These are phyloP conservation scores for Drosophila prosaltans DNA, from an alignment of 1,140 invertebrate genomes.

Conservation along the genomic window DNA sequence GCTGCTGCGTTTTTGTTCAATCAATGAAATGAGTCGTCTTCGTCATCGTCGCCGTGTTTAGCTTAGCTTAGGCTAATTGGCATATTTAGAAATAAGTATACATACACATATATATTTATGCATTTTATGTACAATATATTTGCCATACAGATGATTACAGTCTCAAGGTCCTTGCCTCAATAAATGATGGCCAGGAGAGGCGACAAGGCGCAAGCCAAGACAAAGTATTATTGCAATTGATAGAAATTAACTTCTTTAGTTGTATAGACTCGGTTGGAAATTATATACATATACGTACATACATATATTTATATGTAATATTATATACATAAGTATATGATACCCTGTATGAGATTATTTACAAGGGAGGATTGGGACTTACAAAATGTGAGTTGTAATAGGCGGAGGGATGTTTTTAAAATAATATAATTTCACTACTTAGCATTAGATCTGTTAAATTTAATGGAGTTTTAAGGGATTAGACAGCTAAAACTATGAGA, in stretches of 20 bases:
- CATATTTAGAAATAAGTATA: slow-evolving; percentile 8
- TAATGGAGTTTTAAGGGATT: no score
- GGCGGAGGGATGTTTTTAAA: no score
- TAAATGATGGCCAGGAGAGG: background rate
- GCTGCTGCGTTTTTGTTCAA: background rate
- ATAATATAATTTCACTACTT: no score
- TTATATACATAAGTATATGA: slow-evolving; percentile 1
- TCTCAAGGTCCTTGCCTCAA: slow-evolving; percentile 49
- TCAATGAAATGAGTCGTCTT: slow-evolving; percentile 1
- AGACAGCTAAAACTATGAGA: no score
- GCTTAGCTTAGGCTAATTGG: slow-evolving; percentile 5
- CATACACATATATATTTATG: background rate
- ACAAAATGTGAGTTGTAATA: no score
- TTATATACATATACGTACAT: slow-evolving; percentile 1
- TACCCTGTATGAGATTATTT: background rate
- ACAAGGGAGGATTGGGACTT: background rate
- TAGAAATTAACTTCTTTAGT: slow-evolving; percentile 61
- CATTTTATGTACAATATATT: slow-evolving; percentile 21
- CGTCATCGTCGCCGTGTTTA: background rate
- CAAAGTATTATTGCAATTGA: slow-evolving; percentile 48
- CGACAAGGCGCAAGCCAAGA: background rate
- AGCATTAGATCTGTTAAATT: no score
- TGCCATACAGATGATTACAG: slow-evolving; percentile 36
- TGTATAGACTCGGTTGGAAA: background rate
- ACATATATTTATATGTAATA: no score